These are phyloP conservation scores for Rhinolophus ferrumequinum DNA, from an alignment of 2,113 vertebrate species.

Conservation along the genomic window DNA sequence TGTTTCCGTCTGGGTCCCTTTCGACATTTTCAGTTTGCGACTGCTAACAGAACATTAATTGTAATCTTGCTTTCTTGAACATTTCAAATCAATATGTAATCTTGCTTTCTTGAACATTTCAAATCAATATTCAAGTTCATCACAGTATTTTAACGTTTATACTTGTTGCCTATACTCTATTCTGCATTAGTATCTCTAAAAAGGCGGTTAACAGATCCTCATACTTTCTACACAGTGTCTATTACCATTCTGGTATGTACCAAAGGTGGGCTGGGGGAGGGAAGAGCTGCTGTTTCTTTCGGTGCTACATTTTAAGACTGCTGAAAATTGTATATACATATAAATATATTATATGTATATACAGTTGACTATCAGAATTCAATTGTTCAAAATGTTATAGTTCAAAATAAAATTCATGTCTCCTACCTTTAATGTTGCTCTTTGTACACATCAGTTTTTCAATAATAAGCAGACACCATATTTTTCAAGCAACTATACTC, in stretches of 20 bases:
- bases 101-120: neutral
- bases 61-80: neutral
- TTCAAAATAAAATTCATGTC: constrained; percentile 13
- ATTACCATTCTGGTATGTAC: neutral
- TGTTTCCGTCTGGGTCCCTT: neutral
- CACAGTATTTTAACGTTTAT: neutral
- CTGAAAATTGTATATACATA: neutral
- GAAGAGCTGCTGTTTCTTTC: neutral
- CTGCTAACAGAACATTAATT: neutral
- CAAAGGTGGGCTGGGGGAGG: neutral
- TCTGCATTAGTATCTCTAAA: neutral
- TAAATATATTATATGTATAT: too few relatives aligned
- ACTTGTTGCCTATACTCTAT: neutral
- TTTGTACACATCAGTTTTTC: neutral
- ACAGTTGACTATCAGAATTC: neutral
- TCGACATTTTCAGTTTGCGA: neutral
- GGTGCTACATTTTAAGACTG: neutral
- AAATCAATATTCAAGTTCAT: neutral
- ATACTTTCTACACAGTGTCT: neutral
- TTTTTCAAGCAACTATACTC: neutral
- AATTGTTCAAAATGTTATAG: neutral
- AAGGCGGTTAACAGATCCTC: neutral
- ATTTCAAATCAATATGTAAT: neutral
- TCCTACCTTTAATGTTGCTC: neutral
- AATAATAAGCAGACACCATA: neutral